Percentiles rank a stretch among this genome's conserved stretches.
phyloP scores from a whole-genome alignment of 2,888 invertebrate genomes.

The Chrysotoxum bicinctum region DNA sequence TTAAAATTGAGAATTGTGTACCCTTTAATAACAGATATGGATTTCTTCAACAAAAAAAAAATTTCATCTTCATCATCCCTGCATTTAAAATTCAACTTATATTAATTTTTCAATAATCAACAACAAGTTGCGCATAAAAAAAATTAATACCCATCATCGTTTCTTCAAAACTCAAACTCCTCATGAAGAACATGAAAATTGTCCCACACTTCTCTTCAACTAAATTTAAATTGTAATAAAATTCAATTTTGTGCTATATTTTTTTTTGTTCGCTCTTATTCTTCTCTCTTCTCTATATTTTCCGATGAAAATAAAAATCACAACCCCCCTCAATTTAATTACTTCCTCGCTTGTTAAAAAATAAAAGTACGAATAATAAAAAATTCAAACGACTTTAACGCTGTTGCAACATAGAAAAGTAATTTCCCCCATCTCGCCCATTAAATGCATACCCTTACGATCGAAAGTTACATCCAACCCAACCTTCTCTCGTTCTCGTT shows the following conservation, averaged over 20 bases:
- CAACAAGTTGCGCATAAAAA: background rate
- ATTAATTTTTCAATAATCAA: constrained; percentile 1
- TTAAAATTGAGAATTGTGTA: too few species aligned
- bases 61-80: background rate
- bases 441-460: constrained; percentile 42
- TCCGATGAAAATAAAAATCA: constrained; percentile 6
- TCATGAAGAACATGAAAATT: constrained; percentile 35
- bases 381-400: constrained; percentile 25
- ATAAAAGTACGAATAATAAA: background rate
- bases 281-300: background rate
- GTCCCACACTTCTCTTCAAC: background rate
- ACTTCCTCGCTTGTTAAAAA: constrained; percentile 40
- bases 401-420: constrained; percentile 45
- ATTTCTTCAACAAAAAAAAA: too few species aligned
- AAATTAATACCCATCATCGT: background rate
- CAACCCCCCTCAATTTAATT: constrained; percentile 42
- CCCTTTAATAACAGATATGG: too few species aligned
- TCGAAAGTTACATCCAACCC: constrained; percentile 37
- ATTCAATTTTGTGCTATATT: constrained; percentile 16
- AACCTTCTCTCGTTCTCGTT: constrained; percentile 4
- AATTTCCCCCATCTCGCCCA: constrained; percentile 47
- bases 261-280: background rate
- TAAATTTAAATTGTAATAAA: constrained; percentile 40
- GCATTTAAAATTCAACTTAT: background rate
- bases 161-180: background rate